Conservation (phyloP, 2,797 vertebrate species). For the Esox lucius region DNA sequence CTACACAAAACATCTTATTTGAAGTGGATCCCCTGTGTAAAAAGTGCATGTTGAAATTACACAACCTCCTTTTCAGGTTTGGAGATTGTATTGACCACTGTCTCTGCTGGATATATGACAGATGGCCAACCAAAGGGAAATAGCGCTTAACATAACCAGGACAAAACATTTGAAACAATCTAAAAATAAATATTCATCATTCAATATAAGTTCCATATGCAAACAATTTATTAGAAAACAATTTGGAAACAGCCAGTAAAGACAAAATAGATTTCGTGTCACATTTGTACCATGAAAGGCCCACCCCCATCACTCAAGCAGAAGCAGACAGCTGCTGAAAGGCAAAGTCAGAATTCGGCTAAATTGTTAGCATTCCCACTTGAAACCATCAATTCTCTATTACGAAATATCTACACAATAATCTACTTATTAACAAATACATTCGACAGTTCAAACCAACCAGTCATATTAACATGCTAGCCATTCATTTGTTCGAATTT, state of each 20-base stretch:
- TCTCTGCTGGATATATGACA: too few species aligned
- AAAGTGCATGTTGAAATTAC: too few species aligned
- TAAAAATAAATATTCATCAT: background rate
- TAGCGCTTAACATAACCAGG: background rate
- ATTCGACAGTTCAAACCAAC: background rate
- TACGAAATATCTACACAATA: background rate
- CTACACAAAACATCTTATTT: too few species aligned
- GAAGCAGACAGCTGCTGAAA: background rate
- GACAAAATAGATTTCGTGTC: constrained; percentile 9
- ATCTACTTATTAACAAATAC: background rate
- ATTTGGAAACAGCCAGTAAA: constrained; percentile 31
- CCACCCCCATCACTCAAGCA: background rate
- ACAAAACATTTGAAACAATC: background rate
- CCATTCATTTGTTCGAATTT: background rate
- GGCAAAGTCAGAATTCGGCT: background rate
- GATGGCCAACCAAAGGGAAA: too few species aligned
- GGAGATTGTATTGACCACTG: too few species aligned
- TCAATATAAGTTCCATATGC: constrained; percentile 9
- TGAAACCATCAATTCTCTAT: background rate
- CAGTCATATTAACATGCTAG: background rate
- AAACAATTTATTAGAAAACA: constrained; percentile 48
- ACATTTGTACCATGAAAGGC: background rate
- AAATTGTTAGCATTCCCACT: background rate
- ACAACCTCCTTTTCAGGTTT: too few species aligned
- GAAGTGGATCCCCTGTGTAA: too few species aligned